Percentiles rank a stretch among this genome's conserved stretches.
These are phyloP conservation scores for Peromyscus attwateri DNA, from an alignment of 2,797 vertebrate genomes.

Conservation along the genomic window DNA sequence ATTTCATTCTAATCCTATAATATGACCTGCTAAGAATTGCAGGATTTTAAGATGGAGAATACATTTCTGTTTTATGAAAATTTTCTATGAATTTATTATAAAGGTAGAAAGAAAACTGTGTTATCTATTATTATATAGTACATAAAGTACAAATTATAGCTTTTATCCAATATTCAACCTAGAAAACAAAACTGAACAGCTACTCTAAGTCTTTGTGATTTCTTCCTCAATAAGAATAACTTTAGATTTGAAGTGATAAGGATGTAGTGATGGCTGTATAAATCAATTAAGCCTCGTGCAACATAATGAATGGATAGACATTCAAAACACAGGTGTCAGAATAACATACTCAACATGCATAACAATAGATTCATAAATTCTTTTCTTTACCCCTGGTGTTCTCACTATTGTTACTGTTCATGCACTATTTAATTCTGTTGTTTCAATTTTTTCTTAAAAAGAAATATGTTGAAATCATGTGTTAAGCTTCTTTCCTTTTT, in stretches of 20 bases:
- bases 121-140: neutral
- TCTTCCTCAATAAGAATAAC: neutral
- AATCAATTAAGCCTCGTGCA: neutral
- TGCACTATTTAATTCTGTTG: neutral
- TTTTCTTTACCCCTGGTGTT: neutral
- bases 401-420: neutral
- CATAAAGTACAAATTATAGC: neutral
- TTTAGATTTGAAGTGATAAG: neutral
- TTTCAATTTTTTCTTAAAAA: neutral
- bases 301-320: neutral
- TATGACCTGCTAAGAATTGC: neutral
- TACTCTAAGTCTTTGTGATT: neutral
- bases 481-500: neutral
- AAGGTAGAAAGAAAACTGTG: neutral
- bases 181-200: neutral
- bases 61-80: neutral
- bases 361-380: neutral
- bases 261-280: neutral
- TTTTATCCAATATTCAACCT: constrained; percentile 3
- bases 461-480: neutral
- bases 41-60: neutral
- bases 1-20: neutral
- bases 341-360: neutral
- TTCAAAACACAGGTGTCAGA: neutral
- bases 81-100: neutral